Evolutionary conservation across 2,113 vertebrate genomes (phyloP).

Genomic region (Nannospalax galili): DNA sequence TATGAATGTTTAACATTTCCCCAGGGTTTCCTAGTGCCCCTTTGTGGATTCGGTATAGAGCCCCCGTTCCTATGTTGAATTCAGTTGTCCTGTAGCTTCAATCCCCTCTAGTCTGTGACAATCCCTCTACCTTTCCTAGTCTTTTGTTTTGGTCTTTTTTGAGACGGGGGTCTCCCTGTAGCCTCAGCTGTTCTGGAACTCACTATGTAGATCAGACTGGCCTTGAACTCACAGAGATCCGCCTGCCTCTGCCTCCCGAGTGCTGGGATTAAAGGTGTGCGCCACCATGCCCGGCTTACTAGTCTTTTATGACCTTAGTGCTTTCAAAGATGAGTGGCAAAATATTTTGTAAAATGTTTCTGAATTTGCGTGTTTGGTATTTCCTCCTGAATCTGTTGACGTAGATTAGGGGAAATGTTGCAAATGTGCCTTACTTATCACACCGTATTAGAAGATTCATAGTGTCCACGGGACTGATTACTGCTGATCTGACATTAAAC

Average conservation of each 20-base stretch:
- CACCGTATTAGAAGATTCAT: not conserved
- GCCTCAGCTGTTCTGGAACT: too few relatives aligned
- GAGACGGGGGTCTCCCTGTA: too few relatives aligned
- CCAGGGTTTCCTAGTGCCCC: not conserved
- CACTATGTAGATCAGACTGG: too few relatives aligned
- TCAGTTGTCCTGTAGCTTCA: not conserved
- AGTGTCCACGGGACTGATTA: not conserved
- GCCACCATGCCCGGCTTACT: too few relatives aligned
- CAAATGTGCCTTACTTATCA: not conserved
- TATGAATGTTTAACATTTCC: not conserved
- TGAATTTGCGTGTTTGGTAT: not conserved
- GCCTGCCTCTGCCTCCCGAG: too few relatives aligned
- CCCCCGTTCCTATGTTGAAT: not conserved
- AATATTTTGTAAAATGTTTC: not conserved
- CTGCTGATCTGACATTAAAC: not conserved
- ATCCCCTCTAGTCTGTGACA: not conserved
- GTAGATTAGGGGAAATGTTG: not conserved
- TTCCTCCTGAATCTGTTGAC: constrained; percentile 3
- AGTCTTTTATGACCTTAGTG: constrained; percentile 9
- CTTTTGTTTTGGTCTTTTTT: too few relatives aligned
- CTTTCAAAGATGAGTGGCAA: constrained; percentile 15
- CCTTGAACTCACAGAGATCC: too few relatives aligned
- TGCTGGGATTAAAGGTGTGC: too few relatives aligned
- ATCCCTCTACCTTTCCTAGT: not conserved
- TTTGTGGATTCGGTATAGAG: not conserved